Evolutionary conservation across 1,140 invertebrate genomes (phyloP).

Genomic region (Trichonephila clavata): DNA sequence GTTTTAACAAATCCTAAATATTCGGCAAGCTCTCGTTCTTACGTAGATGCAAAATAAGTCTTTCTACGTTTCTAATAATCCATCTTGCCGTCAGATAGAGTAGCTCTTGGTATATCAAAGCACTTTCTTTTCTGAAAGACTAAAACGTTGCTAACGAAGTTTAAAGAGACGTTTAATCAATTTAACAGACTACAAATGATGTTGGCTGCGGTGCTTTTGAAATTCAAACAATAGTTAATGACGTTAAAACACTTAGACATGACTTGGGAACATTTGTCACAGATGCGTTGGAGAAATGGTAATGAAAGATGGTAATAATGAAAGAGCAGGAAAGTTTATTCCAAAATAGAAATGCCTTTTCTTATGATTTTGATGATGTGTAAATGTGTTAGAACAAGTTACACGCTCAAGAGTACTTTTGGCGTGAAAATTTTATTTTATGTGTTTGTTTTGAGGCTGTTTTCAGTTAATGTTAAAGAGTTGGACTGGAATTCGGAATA

Average conservation of each 20-base stretch:
- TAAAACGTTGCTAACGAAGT: conserved; percentile 12
- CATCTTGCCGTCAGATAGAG: not conserved
- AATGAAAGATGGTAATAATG: not conserved
- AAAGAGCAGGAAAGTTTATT: not conserved
- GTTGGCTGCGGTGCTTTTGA: conserved; percentile 14
- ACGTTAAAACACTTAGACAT: conserved; percentile 21
- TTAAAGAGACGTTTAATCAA: conserved; percentile 57
- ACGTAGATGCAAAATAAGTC: not conserved
- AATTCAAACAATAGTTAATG: conserved; percentile 41
- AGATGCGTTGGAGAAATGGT: not conserved
- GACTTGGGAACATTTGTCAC: not conserved
- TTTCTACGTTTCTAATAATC: not conserved
- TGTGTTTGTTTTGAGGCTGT: too few relatives aligned
- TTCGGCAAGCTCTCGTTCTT: conserved; percentile 14
- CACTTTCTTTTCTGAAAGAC: not conserved
- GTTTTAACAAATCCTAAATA: not conserved
- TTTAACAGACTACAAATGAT: conserved; percentile 37
- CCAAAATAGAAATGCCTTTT: not conserved
- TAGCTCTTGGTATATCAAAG: not conserved
- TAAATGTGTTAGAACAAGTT: not conserved
- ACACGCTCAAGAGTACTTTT: not conserved
- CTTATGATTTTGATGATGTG: not conserved
- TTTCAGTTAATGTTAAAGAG: too few relatives aligned
- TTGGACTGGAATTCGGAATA: too few relatives aligned
- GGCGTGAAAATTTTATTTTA: not conserved